Base-by-base conservation (phyloP, 2,888 invertebrate genomes). In the Drosophila rubida region DNA sequence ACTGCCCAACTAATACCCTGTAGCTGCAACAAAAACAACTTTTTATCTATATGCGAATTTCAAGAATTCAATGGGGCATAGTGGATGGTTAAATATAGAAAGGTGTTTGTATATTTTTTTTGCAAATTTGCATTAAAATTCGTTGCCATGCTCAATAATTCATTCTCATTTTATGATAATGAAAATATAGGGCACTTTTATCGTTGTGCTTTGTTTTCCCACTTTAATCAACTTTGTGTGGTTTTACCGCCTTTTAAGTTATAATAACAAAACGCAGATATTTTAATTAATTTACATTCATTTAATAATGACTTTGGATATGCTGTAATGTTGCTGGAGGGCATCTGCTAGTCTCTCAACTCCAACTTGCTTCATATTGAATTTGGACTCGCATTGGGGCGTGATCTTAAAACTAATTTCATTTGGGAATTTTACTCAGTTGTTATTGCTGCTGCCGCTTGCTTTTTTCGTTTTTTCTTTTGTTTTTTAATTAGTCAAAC, bases 401-500 rank as follows among this genome's bases (percentile, higher is more conserved):
- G 44, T 42, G 32, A 44, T 45, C 54, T 45, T 23, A 35, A 23
- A 45, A 35, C 14, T 35, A 35, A 44, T 54, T 54, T 54, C 9
- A 37, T 11, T 50, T 23, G 35, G 11, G 23, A 37, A 22, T 23
- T 25, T 23, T 23, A 50, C 35, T n/a, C n/a, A 22, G 19, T 49
- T 49, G 14, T 45, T 32, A 9, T n/a, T 27, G 16, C 25, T 37
- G 14, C 16, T 37, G 11, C n/a, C n/a, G n/a, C 11, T n/a, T n/a
- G 11, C n/a, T 32, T 32, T 9, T 30, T 30, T 9, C 16, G 8
- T 13, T 11, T 50, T 39, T 54, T 11, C 32, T 22, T 23, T n/a
- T 30, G 13, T 25, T 37, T 37, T 50, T 58, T 25, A 59, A 59
- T 51, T 42, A 44, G 51, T 61, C 45, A 63, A 78, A 45, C 42